These are phyloP conservation scores for Chitala chitala DNA, from an alignment of 2,113 vertebrate species.

Conservation along the genomic window DNA sequence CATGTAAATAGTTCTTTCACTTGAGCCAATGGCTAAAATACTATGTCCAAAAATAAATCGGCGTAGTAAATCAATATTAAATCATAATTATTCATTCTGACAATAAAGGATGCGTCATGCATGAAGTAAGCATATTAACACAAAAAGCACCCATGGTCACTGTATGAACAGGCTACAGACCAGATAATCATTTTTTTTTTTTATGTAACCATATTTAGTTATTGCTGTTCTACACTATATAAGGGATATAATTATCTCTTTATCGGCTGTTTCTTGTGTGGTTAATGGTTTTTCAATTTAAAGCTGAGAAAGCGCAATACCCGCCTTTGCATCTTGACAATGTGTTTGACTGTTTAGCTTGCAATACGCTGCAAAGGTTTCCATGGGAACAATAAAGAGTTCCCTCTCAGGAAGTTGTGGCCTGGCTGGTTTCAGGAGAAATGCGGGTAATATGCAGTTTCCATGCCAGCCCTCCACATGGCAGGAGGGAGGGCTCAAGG, in stretches of 20 bases:
- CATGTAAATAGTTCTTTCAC: neutral
- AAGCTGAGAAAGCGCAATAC: conserved; percentile 38
- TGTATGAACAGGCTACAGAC: neutral
- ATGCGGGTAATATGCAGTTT: neutral
- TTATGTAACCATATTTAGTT: neutral
- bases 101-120: conserved; percentile 4
- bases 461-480: neutral
- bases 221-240: neutral
- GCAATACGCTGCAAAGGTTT: conserved; percentile 44
- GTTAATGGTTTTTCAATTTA: conserved; percentile 33
- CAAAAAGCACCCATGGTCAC: neutral
- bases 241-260: conserved; percentile 9
- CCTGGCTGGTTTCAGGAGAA: neutral
- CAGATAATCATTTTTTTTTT: too few species aligned
- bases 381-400: conserved; percentile 53
- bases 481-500: neutral
- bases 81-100: neutral
- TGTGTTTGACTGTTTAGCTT: conserved; percentile 25
- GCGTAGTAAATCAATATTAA: neutral
- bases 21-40: neutral
- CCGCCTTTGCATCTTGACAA: conserved; percentile 24
- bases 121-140: neutral
- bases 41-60: neutral
- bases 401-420: conserved; percentile 19
- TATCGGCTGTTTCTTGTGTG: conserved; percentile 30